Evolutionary conservation across 2,113 vertebrate species (phyloP).

Genomic region (Phocoena phocoena): DNA sequence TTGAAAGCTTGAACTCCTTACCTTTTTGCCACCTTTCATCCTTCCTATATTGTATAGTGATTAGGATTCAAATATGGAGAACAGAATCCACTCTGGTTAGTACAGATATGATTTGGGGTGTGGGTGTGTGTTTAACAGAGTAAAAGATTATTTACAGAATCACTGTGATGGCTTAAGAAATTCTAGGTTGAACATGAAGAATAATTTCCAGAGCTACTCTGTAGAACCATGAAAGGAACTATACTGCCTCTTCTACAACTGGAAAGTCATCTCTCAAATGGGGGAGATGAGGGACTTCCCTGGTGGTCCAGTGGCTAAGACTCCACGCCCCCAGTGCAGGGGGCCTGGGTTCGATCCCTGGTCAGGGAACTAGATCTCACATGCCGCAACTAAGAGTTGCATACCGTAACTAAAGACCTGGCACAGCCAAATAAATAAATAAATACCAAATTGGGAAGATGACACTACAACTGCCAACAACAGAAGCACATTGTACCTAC

Average conservation of each 20-base stretch:
- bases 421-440: no score
- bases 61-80: not conserved
- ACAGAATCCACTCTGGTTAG: not conserved
- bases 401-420: no score
- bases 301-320: no score
- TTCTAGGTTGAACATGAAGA: not conserved
- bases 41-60: not conserved
- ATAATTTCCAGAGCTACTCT: constrained; percentile 39
- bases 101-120: not conserved
- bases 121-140: not conserved
- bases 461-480: not conserved
- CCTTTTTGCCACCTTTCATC: not conserved
- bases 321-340: no score
- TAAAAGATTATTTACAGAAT: constrained; percentile 2
- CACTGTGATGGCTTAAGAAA: not conserved
- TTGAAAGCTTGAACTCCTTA: not conserved
- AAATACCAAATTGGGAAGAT: not conserved
- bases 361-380: no score
- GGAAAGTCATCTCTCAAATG: not conserved
- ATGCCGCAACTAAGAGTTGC: no score
- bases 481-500: not conserved
- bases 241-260: not conserved
- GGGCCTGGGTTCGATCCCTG: no score
- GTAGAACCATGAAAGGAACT: not conserved
- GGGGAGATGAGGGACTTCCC: not conserved